Percentiles rank a stretch among this genome's conserved stretches.
Evolutionary conservation across 2,888 invertebrate species (phyloP).

Genomic region (Cremastinae sp.): DNA sequence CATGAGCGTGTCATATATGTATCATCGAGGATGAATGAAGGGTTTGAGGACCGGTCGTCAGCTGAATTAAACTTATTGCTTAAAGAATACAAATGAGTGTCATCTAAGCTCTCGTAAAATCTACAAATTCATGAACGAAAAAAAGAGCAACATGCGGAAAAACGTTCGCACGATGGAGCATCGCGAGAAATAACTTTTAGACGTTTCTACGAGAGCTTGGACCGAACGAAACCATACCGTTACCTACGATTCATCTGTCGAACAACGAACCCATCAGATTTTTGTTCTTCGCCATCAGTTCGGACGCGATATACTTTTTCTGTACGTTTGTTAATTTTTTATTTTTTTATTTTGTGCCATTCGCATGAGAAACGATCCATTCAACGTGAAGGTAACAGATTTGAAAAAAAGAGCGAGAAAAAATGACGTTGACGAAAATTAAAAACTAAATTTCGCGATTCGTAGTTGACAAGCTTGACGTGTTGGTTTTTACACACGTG

Average conservation of each 20-base stretch:
- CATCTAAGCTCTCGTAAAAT: conserved; percentile 41
- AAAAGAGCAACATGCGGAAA: neutral
- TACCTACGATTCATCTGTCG: conserved; percentile 57
- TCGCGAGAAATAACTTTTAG: neutral
- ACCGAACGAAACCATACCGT: conserved; percentile 29
- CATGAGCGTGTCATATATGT: neutral
- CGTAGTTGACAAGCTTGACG: conserved; percentile 12
- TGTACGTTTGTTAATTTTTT: neutral
- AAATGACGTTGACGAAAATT: conserved; percentile 13
- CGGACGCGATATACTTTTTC: neutral
- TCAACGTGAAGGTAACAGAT: neutral
- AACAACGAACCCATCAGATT: conserved; percentile 51
- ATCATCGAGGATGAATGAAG: conserved; percentile 35
- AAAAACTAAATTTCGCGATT: conserved; percentile 23
- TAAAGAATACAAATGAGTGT: conserved; percentile 7
- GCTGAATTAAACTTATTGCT: conserved; percentile 33
- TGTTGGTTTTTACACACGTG: neutral
- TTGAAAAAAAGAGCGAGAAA: conserved; percentile 4
- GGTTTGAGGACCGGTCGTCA: conserved; percentile 45
- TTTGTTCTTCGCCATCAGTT: neutral
- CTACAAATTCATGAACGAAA: conserved; percentile 1
- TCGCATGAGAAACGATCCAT: neutral
- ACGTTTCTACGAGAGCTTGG: conserved; percentile 39
- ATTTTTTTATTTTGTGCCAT: neutral
- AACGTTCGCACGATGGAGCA: neutral